A percentile compares a stretch with the other conserved stretches of the same genome.
These are phyloP conservation scores for Tamandua tetradactyla DNA, from an alignment of 2,797 vertebrate genomes.

Conservation along the genomic window DNA sequence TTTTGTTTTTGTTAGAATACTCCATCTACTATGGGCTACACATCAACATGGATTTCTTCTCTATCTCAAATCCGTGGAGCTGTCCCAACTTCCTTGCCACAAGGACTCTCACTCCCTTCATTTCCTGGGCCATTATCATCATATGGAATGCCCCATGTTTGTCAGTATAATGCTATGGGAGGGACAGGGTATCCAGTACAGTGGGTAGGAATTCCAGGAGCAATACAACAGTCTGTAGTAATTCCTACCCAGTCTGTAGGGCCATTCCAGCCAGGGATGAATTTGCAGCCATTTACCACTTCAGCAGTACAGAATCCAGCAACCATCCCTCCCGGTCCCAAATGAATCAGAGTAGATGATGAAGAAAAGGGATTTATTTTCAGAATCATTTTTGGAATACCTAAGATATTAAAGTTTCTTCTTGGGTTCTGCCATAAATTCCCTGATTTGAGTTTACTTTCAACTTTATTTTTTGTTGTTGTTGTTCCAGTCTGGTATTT, in stretches of 20 bases:
- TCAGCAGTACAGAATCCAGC: conserved; percentile 80
- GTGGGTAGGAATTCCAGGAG: conserved; percentile 80
- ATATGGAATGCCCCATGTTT: conserved; percentile 87
- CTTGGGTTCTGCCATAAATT: conserved; percentile 63
- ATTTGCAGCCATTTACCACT: conserved; percentile 76
- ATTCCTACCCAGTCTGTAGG: conserved; percentile 77
- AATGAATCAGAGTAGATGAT: conserved; percentile 75
- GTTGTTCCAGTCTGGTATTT: conserved; percentile 65
- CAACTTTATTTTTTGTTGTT: conserved; percentile 22
- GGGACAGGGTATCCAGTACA: conserved; percentile 80
- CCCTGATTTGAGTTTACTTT: conserved; percentile 63
- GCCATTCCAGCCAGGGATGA: conserved; percentile 79
- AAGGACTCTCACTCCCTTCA: conserved; percentile 82
- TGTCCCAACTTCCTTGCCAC: conserved; percentile 83
- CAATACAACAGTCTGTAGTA: conserved; percentile 74
- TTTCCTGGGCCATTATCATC: conserved; percentile 83
- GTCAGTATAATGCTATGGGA: conserved; percentile 80
- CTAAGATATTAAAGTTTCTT: conserved; percentile 62
- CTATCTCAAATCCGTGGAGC: conserved; percentile 82
- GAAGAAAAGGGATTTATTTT: conserved; percentile 53
- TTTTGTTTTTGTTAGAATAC: conserved; percentile 76
- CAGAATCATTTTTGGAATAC: conserved; percentile 56
- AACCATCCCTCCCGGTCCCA: conserved; percentile 81
- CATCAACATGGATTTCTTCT: conserved; percentile 82
- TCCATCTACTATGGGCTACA: conserved; percentile 79